A percentile compares a stretch with the other conserved stretches of the same genome.
phyloP scores from a whole-genome alignment of 2,113 vertebrate species.

The Cisticola juncidis region DNA sequence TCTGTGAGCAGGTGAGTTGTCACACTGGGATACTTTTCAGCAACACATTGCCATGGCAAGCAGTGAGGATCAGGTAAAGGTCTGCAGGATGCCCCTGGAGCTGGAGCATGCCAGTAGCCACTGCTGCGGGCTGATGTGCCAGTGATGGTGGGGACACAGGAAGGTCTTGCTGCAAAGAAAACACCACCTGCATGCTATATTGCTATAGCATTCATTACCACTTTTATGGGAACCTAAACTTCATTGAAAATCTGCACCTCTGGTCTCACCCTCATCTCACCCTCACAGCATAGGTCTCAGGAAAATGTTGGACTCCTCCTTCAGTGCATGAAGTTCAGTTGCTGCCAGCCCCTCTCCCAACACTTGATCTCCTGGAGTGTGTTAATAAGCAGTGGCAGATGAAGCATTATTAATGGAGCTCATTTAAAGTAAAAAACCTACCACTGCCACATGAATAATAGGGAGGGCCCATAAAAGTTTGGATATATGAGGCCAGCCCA shows the following conservation, averaged over 20 bases:
- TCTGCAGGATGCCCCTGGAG: neutral
- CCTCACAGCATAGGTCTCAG: neutral
- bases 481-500: neutral
- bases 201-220: neutral
- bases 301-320: neutral
- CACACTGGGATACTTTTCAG: neutral
- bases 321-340: neutral
- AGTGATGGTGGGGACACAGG: neutral
- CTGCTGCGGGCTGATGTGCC: neutral
- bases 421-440: neutral
- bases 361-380: neutral
- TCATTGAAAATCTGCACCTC: neutral
- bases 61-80: neutral
- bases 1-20: neutral
- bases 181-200: neutral
- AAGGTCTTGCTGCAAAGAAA: neutral
- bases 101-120: neutral
- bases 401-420: neutral
- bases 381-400: neutral
- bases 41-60: neutral
- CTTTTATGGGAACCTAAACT: neutral
- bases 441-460: neutral
- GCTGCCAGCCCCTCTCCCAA: accelerated
- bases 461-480: neutral
- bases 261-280: neutral